Percentiles rank a stretch among this genome's conserved stretches.
Conservation (phyloP, 2,797 vertebrate genomes). For the Urocyon cinereoargenteus region DNA sequence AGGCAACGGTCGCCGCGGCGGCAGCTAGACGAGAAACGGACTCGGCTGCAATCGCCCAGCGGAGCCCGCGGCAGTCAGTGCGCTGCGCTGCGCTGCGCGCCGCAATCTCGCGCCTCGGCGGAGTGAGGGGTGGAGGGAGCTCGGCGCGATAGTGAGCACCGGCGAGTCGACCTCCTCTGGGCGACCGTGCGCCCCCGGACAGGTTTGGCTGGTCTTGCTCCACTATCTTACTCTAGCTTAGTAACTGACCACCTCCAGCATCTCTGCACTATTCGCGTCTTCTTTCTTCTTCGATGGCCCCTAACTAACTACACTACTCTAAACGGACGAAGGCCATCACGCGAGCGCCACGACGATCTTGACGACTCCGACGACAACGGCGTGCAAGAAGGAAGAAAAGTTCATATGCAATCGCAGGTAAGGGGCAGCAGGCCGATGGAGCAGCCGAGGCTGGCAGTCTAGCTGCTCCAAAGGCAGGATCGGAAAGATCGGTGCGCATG, state of each 20-base stretch:
- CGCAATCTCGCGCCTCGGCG: constrained; percentile 69
- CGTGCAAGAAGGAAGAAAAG: constrained; percentile 69
- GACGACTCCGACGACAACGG: constrained; percentile 67
- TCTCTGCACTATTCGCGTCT: constrained; percentile 80
- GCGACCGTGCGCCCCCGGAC: constrained; percentile 72
- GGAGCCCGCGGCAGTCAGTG: constrained; percentile 75
- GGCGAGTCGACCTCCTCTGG: constrained; percentile 74
- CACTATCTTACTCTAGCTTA: constrained; percentile 63
- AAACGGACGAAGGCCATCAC: constrained; percentile 82
- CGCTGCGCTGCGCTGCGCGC: constrained; percentile 76
- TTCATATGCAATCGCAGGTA: constrained; percentile 72
- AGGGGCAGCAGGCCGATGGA: constrained; percentile 60
- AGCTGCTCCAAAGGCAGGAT: constrained; percentile 72
- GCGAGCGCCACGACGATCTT: constrained; percentile 80
- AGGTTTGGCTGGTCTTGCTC: constrained; percentile 67
- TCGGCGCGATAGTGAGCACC: constrained; percentile 62
- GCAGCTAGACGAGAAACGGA: constrained; percentile 74
- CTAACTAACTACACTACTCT: constrained; percentile 85
- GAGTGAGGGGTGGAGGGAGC: constrained; percentile 67
- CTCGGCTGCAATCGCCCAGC: constrained; percentile 80
- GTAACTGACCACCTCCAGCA: constrained; percentile 84
- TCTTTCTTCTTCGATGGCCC: constrained; percentile 80
- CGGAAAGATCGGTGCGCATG: neutral
- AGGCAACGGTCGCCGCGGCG: constrained; percentile 74
- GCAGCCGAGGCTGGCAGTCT: constrained; percentile 49